These are phyloP conservation scores for Centroberyx gerrardi DNA, from an alignment of 2,797 vertebrate genomes.

Conservation along the genomic window DNA sequence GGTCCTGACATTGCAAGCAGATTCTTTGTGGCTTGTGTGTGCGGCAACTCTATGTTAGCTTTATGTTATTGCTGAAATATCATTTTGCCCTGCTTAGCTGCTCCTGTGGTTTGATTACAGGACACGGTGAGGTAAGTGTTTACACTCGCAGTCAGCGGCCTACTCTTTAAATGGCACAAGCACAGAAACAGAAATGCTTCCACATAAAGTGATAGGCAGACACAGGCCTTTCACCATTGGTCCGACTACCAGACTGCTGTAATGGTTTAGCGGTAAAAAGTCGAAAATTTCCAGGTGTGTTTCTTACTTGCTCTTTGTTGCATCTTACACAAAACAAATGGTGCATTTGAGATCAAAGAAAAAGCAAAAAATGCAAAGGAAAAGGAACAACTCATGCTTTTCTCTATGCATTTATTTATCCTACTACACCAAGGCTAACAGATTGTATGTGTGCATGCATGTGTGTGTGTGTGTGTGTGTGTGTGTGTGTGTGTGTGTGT, in stretches of 20 bases:
- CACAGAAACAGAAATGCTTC: conserved; percentile 16
- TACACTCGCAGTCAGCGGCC: conserved; percentile 14
- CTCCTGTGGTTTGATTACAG: conserved; percentile 48
- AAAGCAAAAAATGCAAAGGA: too few relatives aligned
- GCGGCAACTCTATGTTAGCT: conserved; percentile 26
- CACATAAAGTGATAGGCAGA: conserved; percentile 44
- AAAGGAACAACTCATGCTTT: too few relatives aligned
- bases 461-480: neutral
- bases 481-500: neutral
- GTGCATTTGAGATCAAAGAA: too few relatives aligned
- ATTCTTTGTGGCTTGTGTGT: conserved; percentile 21
- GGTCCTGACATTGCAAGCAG: conserved; percentile 15
- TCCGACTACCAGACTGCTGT: neutral
- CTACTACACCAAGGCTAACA: too few relatives aligned
- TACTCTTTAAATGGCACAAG: conserved; percentile 26
- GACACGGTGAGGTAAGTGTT: conserved; percentile 46
- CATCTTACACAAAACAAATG: neutral
- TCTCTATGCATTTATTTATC: too few relatives aligned
- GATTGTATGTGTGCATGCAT: too few relatives aligned
- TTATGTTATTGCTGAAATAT: conserved; percentile 46
- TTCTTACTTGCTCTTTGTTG: neutral
- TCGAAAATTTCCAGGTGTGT: neutral
- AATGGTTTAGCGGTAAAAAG: conserved; percentile 12
- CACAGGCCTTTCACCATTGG: conserved; percentile 29
- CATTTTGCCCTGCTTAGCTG: conserved; percentile 42